A percentile compares a stretch with the other conserved stretches of the same genome.
phyloP scores from a whole-genome alignment of 2,797 vertebrate genomes.

The Odontamblyopus rebecca region DNA sequence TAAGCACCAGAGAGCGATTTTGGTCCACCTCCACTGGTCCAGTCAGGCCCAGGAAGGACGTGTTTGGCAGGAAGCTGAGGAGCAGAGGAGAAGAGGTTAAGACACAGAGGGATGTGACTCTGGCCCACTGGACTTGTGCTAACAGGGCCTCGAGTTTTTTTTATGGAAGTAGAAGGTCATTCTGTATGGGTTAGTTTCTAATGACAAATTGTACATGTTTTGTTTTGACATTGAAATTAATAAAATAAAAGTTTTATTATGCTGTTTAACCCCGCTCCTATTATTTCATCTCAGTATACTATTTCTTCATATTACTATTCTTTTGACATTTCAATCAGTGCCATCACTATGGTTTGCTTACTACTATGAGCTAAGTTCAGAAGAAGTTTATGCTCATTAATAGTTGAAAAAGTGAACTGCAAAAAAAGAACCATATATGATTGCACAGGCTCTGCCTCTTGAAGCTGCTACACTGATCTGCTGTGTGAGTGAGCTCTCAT shows the following conservation, averaged over 20 bases:
- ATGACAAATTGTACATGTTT: too few relatives aligned
- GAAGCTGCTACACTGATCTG: slow-evolving; percentile 1
- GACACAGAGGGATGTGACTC: background rate
- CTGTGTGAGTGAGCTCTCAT: slow-evolving; percentile 1
- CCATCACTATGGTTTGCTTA: background rate
- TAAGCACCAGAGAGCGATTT: slow-evolving; percentile 70
- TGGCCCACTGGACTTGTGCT: too few relatives aligned
- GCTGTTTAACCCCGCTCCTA: too few relatives aligned
- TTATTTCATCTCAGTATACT: background rate
- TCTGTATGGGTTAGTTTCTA: too few relatives aligned
- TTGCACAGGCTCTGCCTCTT: background rate
- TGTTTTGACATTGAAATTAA: too few relatives aligned
- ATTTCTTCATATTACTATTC: background rate
- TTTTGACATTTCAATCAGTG: background rate
- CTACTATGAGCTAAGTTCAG: background rate
- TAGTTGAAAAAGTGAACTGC: background rate
- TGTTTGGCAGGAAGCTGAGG: slow-evolving; percentile 86
- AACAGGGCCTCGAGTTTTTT: too few relatives aligned
- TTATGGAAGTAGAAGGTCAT: too few relatives aligned
- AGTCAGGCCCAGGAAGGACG: slow-evolving; percentile 82
- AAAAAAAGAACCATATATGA: background rate
- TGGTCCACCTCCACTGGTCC: slow-evolving; percentile 73
- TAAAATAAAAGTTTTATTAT: background rate
- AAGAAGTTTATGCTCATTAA: background rate
- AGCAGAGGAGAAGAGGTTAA: background rate